Evolutionary conservation across 2,113 vertebrate species (phyloP).

Genomic region (Elachura formosa): DNA sequence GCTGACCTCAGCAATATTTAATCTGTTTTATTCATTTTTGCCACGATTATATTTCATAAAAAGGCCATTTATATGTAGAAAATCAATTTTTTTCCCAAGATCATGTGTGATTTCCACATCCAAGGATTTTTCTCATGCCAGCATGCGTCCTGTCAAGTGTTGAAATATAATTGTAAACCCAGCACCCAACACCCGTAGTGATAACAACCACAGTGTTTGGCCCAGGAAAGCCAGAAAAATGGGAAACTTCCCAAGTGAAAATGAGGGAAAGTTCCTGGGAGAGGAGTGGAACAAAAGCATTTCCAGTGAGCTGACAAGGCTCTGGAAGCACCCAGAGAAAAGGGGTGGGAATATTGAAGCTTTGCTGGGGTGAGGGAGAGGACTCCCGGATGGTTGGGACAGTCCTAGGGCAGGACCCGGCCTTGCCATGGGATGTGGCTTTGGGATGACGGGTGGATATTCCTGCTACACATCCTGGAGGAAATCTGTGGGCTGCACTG

Average conservation of each 20-base stretch:
- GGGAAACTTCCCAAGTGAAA: slow-evolving; percentile 24
- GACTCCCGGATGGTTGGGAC: not conserved
- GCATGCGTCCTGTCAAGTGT: slow-evolving; percentile 28
- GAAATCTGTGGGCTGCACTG: not conserved
- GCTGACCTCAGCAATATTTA: not conserved
- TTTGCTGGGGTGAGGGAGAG: not conserved
- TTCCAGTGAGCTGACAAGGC: not conserved
- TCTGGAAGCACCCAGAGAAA: not conserved
- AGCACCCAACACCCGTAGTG: slow-evolving; percentile 16
- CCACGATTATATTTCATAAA: not conserved
- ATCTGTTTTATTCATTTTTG: not conserved
- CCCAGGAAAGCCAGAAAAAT: slow-evolving; percentile 41
- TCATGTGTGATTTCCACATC: slow-evolving; percentile 54
- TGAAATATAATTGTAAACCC: slow-evolving; percentile 51
- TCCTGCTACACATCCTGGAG: not conserved
- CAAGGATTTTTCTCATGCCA: slow-evolving; percentile 48
- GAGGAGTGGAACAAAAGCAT: slow-evolving; percentile 6
- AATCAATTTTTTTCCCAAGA: slow-evolving; percentile 53
- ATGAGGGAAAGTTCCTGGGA: slow-evolving; percentile 20
- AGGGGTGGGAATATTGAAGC: not conserved
- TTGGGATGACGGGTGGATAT: not conserved
- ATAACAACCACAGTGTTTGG: not conserved
- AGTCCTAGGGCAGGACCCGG: not conserved
- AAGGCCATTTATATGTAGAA: not conserved
- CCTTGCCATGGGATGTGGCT: not conserved